phyloP scores from a whole-genome alignment of 1,140 invertebrate species.

The Drosophila prosaltans region DNA sequence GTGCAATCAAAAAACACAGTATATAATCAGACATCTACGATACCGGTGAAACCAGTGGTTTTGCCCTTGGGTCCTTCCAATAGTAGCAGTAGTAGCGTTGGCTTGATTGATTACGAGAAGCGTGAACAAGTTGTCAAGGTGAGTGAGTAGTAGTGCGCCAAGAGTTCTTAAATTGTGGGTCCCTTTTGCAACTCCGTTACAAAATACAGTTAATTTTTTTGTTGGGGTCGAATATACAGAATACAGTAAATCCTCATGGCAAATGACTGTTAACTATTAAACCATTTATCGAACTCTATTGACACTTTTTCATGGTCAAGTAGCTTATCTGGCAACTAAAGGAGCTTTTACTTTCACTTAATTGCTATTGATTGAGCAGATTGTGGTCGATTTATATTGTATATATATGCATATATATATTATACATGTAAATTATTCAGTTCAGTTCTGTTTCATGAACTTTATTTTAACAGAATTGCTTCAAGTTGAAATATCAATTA shows the following conservation, averaged over 20 bases:
- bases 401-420: too few species aligned
- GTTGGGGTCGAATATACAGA: background rate
- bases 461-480: too few species aligned
- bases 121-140: slow-evolving; percentile 73
- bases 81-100: slow-evolving; percentile 22
- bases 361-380: too few species aligned
- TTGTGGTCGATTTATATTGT: too few species aligned
- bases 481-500: too few species aligned
- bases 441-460: too few species aligned
- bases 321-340: too few species aligned
- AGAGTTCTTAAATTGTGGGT: slow-evolving; percentile 4
- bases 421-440: too few species aligned
- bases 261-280: too few species aligned
- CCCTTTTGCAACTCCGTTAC: background rate
- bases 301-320: too few species aligned
- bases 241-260: background rate
- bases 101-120: slow-evolving; percentile 77
- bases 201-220: background rate
- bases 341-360: too few species aligned
- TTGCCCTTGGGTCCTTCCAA: slow-evolving; percentile 45
- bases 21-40: slow-evolving; percentile 4
- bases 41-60: background rate
- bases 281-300: background rate
- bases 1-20: background rate
- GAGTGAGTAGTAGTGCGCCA: slow-evolving; percentile 59